These are phyloP conservation scores for Anas bernieri DNA, from an alignment of 2,797 vertebrate genomes.

Conservation along the genomic window DNA sequence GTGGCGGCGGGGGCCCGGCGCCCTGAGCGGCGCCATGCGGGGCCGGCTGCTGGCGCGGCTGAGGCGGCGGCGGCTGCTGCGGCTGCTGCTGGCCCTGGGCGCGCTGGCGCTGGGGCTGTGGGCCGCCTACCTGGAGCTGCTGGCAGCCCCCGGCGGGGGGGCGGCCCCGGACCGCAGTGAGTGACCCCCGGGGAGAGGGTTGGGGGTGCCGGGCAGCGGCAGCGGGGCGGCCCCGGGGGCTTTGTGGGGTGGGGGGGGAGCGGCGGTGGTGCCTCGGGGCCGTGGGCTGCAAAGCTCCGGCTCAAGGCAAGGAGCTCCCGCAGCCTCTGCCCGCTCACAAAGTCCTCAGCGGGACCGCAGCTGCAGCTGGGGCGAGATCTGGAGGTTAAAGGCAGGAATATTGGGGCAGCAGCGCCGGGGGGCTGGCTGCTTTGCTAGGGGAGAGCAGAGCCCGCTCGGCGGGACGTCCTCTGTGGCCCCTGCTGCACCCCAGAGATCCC, in stretches of 20 bases:
- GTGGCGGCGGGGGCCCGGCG: not conserved
- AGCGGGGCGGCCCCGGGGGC: no score
- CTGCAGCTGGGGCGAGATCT: not conserved
- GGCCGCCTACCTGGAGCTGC: conserved; percentile 78
- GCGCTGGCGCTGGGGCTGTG: conserved; percentile 68
- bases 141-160: conserved; percentile 52
- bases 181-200: not conserved
- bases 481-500: not conserved
- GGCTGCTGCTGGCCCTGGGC: conserved; percentile 54
- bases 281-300: no score
- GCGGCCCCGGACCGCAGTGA: conserved; percentile 70
- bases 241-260: no score
- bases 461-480: not conserved
- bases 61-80: conserved; percentile 72
- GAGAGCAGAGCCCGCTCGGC: not conserved
- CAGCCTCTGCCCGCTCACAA: rapidly evolving
- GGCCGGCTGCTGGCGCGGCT: conserved; percentile 58
- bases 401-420: not conserved
- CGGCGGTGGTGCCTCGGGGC: no score
- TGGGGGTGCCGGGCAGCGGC: no score
- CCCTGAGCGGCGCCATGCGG: conserved; percentile 35
- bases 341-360: not conserved
- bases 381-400: no score
- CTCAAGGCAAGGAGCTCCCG: not conserved
- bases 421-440: not conserved